These are phyloP conservation scores for Drepanosiphum platanoidis DNA, from an alignment of 2,888 invertebrate genomes.

Conservation along the genomic window DNA sequence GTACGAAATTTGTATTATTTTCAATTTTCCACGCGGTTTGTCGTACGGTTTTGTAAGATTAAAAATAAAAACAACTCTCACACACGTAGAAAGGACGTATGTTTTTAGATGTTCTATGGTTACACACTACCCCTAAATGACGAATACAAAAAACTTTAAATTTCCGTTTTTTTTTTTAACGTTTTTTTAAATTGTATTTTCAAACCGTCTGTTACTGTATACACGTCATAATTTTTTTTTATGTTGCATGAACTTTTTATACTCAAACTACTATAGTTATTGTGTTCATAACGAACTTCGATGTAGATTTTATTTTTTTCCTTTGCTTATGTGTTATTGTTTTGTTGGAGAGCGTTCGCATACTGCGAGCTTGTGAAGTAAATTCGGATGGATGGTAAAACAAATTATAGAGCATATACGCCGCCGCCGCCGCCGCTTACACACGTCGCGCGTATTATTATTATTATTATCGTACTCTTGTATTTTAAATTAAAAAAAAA, in stretches of 20 bases:
- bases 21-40: no score
- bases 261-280: background rate
- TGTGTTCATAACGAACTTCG: background rate
- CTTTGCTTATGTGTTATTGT: background rate
- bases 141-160: background rate
- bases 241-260: background rate
- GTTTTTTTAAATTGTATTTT: background rate
- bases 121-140: background rate
- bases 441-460: background rate
- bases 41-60: conserved; percentile 9
- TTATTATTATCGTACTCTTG: background rate
- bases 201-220: background rate
- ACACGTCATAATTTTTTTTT: background rate
- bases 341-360: background rate
- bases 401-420: background rate
- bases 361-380: background rate
- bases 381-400: background rate
- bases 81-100: background rate
- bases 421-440: no score
- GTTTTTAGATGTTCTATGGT: background rate
- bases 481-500: conserved; percentile 41
- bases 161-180: background rate
- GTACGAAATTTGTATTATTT: background rate
- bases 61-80: conserved; percentile 7
- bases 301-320: background rate